Conservation (phyloP, 2,797 vertebrate species). For the Falco columbarius region DNA sequence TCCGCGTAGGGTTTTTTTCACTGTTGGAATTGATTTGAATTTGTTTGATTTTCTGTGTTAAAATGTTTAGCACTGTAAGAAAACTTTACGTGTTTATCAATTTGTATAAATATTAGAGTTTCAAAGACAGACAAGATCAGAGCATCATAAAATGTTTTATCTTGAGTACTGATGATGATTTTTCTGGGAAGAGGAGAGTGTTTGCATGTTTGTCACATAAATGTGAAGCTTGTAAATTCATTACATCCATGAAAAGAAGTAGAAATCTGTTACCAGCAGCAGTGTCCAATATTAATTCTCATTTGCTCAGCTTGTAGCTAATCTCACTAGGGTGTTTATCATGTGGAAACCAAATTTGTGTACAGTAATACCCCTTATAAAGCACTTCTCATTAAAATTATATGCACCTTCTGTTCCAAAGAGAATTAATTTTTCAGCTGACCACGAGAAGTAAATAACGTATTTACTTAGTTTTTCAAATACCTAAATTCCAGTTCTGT, state of each 20-base stretch:
- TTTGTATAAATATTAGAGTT: not conserved
- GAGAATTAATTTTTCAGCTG: not conserved
- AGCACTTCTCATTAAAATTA: constrained; percentile 42
- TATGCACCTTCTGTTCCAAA: constrained; percentile 2
- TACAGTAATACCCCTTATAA: constrained; percentile 14
- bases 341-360: constrained; percentile 31
- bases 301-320: constrained; percentile 35
- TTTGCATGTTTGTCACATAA: not conserved
- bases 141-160: not conserved
- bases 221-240: constrained; percentile 39
- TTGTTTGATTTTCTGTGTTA: not conserved
- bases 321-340: constrained; percentile 27
- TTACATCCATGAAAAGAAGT: not conserved
- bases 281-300: not conserved
- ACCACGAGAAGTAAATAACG: not conserved
- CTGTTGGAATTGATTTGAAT: not conserved
- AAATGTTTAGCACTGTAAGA: not conserved
- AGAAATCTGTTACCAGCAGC: constrained; percentile 46
- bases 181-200: not conserved
- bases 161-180: not conserved
- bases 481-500: not conserved
- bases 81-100: not conserved
- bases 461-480: not conserved
- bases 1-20: not conserved
- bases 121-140: not conserved